Base-by-base conservation (phyloP, 2,797 vertebrate species). In the Takifugu rubripes region DNA sequence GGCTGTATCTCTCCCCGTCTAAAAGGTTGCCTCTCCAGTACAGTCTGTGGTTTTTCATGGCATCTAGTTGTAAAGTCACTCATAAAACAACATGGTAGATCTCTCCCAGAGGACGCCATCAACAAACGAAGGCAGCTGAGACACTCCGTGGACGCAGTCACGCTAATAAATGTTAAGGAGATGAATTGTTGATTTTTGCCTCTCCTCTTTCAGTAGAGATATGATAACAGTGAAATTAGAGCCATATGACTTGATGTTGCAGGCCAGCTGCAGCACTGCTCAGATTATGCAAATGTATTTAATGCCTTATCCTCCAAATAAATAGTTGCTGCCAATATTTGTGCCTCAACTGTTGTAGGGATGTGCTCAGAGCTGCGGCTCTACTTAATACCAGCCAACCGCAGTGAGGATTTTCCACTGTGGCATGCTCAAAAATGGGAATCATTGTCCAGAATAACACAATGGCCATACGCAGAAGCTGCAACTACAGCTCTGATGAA, bases 221-320 rank as follows among this genome's bases (percentile, higher is more conserved):
- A 57, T 47, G 69, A 77, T 69, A 68, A 84, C 69, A 81, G 68
- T 65, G 55, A 84, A 88, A 82, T 83, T 64, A 77, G 53, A 57
- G 57, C 52, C 14, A 8, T 71, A 62, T 63, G 77, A 80, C 61
- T 71, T 61, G 67, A 68, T 74, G 74, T 69, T 64, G 75, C 46
- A 17, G 72, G 67, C 82, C 78, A 77, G 69, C 71, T 79, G 78
- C 69, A 71, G 76, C 52, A 49, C 63, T 49, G 61, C 77, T 79
- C 61, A 72, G 78, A 85, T 87, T 87, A 87, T 86, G 84, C 56
- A 84, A 86, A 87, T 84, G 46, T 54, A 0, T 82, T 81, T 75
- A 81, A 83, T 78, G 63, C 66, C 68, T 73, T 73, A 78, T 82
- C 67, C 69, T 70, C 75, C 69, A 78, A 81, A 86, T 79, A 81